Evolutionary conservation across 2,797 vertebrate genomes (phyloP).

Genomic region (Acomys russatus): DNA sequence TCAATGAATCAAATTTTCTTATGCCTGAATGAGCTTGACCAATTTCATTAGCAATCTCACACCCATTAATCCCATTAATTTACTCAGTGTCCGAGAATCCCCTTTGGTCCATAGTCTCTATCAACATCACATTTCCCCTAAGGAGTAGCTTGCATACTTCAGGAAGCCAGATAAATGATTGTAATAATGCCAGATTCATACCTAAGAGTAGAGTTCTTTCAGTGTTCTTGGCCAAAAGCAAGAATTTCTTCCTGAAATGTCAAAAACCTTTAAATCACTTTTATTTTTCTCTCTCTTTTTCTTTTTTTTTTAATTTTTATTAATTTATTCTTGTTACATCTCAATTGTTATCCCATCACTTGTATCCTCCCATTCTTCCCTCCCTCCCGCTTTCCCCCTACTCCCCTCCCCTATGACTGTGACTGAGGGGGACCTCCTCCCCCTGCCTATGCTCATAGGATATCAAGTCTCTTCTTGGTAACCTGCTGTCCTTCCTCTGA

Average conservation of each 20-base stretch:
- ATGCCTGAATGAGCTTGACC: slow-evolving; percentile 72
- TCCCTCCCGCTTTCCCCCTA: too few relatives aligned
- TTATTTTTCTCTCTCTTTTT: too few relatives aligned
- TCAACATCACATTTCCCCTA: slow-evolving; percentile 4
- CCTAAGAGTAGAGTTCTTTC: neutral
- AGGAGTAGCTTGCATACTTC: slow-evolving; percentile 21
- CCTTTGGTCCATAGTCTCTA: slow-evolving; percentile 28
- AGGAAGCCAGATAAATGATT: neutral
- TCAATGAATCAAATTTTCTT: slow-evolving; percentile 60
- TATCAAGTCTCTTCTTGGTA: too few relatives aligned
- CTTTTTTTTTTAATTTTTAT: too few relatives aligned
- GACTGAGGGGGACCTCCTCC: too few relatives aligned
- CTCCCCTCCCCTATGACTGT: too few relatives aligned
- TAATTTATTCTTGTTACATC: too few relatives aligned
- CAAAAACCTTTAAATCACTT: neutral
- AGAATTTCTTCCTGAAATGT: slow-evolving; percentile 49
- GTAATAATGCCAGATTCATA: neutral
- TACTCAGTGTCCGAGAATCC: slow-evolving; percentile 72
- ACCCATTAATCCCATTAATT: slow-evolving; percentile 77
- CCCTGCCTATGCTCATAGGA: too few relatives aligned
- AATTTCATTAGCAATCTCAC: slow-evolving; percentile 75
- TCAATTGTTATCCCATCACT: too few relatives aligned
- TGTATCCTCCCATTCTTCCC: too few relatives aligned
- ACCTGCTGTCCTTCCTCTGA: too few relatives aligned
- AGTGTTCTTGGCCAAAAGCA: neutral